Conservation (phyloP, 2,888 invertebrate genomes). For the Pediacus dermestoides region DNA sequence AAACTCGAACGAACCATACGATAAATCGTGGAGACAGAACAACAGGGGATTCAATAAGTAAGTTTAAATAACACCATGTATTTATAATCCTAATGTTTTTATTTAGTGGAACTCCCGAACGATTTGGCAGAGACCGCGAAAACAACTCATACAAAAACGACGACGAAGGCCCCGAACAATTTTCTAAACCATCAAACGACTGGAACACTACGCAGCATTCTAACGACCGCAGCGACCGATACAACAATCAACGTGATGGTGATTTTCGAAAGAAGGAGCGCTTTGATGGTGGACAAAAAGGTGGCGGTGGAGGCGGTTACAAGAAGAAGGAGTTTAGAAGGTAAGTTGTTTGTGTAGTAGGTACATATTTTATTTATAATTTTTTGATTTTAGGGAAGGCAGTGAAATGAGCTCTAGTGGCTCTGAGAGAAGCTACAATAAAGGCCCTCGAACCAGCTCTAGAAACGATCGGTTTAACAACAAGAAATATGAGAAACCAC, state of each 20-base stretch:
- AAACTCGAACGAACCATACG: constrained; percentile 32
- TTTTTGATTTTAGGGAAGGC: constrained; percentile 24
- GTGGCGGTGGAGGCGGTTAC: constrained; percentile 16
- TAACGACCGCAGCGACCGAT: constrained; percentile 1
- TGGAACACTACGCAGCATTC: no score
- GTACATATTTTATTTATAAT: constrained; percentile 4
- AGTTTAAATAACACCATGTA: no score
- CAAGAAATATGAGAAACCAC: constrained; percentile 21
- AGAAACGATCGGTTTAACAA: constrained; percentile 24
- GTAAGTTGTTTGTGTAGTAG: constrained; percentile 22
- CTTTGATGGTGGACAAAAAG: constrained; percentile 8
- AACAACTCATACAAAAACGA: no score
- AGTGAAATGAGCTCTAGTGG: constrained; percentile 41
- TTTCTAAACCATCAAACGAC: no score
- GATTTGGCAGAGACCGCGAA: constrained; percentile 5
- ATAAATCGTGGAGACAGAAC: constrained; percentile 33
- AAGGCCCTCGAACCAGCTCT: constrained; percentile 32
- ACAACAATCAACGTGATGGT: neutral
- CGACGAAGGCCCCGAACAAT: no score
- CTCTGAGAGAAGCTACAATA: constrained; percentile 40
- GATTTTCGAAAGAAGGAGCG: neutral
- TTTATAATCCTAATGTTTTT: no score
- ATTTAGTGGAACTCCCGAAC: constrained; percentile 5
- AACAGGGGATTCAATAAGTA: constrained; percentile 37
- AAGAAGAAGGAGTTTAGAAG: constrained; percentile 30